Percentiles rank a stretch among this genome's conserved stretches.
Conservation (phyloP, 1,140 invertebrate species). For the Solenopsis invicta region DNA sequence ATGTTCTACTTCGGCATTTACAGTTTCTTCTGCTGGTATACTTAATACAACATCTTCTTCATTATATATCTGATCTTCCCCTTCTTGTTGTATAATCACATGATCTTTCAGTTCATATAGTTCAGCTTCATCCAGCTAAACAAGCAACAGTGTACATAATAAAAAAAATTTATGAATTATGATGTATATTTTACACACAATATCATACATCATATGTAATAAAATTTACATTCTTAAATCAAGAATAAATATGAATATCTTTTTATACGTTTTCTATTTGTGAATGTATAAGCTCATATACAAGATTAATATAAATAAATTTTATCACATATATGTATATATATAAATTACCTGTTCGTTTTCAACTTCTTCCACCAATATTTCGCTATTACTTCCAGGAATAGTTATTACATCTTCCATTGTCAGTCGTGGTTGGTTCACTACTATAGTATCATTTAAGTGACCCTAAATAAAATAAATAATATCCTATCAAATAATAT, state of each 20-base stretch:
- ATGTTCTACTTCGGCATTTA: constrained; percentile 85
- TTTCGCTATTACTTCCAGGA: constrained; percentile 81
- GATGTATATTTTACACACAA: not conserved
- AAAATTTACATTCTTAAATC: not conserved
- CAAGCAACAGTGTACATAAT: not conserved
- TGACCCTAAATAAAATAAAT: constrained; percentile 87
- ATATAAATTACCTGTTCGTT: constrained; percentile 76
- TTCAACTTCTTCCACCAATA: constrained; percentile 83
- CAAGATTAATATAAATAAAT: not conserved
- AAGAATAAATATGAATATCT: constrained; percentile 6
- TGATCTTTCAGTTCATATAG: constrained; percentile 88
- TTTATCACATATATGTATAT: constrained; percentile 39
- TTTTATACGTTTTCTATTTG: constrained; percentile 28
- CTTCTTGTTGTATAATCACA: constrained; percentile 87
- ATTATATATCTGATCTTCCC: constrained; percentile 82
- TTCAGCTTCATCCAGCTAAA: constrained; percentile 84
- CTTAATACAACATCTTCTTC: constrained; percentile 82
- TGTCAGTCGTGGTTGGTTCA: constrained; percentile 92
- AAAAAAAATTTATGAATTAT: too few species aligned
- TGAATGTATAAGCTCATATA: not conserved
- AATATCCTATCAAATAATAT: constrained; percentile 1
- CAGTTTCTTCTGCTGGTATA: constrained; percentile 81
- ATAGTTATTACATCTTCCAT: constrained; percentile 87
- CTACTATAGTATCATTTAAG: constrained; percentile 92
- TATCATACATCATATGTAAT: not conserved